Conservation (phyloP, 2,113 vertebrate species). For the Tor tambroides region DNA sequence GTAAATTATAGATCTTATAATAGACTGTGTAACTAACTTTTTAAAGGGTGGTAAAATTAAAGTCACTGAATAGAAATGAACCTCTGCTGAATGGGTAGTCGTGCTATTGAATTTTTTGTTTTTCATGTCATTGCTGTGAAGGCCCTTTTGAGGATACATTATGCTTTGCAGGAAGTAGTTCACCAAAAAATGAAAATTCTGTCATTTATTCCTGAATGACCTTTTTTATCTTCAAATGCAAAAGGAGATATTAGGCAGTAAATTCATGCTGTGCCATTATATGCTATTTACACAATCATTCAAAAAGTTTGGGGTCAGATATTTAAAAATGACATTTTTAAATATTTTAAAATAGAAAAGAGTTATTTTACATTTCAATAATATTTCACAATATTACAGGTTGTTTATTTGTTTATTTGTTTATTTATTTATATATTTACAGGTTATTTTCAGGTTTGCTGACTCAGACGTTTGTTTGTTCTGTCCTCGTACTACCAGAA, state of each 20-base stretch:
- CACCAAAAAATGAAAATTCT: background rate
- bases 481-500: background rate
- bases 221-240: background rate
- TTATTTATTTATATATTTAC: too few species aligned
- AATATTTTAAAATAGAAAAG: too few species aligned
- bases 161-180: background rate
- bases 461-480: background rate
- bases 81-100: slow-evolving; percentile 9
- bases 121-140: background rate
- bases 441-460: too few species aligned
- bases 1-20: slow-evolving; percentile 38
- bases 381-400: too few species aligned
- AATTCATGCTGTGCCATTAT: background rate
- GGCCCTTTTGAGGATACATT: slow-evolving; percentile 4
- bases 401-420: too few species aligned
- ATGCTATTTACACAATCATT: background rate
- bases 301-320: background rate
- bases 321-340: too few species aligned
- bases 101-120: background rate
- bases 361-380: too few species aligned
- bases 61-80: slow-evolving; percentile 32
- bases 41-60: slow-evolving; percentile 20
- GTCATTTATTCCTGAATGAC: background rate
- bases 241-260: background rate
- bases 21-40: slow-evolving; percentile 15